phyloP scores from a whole-genome alignment of 1,140 invertebrate species.

The Bombus waltoni region DNA sequence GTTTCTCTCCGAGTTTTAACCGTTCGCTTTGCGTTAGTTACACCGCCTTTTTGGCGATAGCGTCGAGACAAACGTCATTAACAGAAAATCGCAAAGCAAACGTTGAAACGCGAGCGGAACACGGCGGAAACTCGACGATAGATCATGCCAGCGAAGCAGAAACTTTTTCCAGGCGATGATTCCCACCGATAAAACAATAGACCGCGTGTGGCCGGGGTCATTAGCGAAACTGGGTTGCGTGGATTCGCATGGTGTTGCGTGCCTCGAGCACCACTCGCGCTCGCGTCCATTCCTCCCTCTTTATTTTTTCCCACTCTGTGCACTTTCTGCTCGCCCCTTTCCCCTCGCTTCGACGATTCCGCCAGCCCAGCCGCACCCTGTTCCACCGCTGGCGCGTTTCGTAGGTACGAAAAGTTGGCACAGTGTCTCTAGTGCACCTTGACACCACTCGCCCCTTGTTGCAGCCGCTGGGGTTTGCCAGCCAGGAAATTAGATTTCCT shows the following conservation, averaged over 20 bases:
- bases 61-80: too few relatives aligned
- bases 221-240: slow-evolving; percentile 28
- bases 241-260: slow-evolving; percentile 29
- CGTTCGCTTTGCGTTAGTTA: too few relatives aligned
- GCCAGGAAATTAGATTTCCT: slow-evolving; percentile 31
- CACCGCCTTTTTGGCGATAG: too few relatives aligned
- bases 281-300: background rate
- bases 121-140: background rate
- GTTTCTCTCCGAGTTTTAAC: too few relatives aligned
- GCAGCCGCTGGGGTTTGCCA: background rate
- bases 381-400: slow-evolving; percentile 6
- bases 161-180: background rate
- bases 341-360: background rate
- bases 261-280: slow-evolving; percentile 3
- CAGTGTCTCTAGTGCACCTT: slow-evolving; percentile 14
- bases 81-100: too few relatives aligned
- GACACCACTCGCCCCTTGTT: background rate
- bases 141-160: background rate
- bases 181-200: slow-evolving; percentile 3
- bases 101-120: too few relatives aligned
- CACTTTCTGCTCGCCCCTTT: background rate
- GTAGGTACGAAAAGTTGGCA: slow-evolving; percentile 22
- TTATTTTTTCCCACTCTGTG: slow-evolving; percentile 1
- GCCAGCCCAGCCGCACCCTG: background rate
- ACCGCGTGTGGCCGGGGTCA: background rate